These are phyloP conservation scores for Leptopilina clavipes DNA, from an alignment of 1,140 invertebrate genomes.

Conservation along the genomic window DNA sequence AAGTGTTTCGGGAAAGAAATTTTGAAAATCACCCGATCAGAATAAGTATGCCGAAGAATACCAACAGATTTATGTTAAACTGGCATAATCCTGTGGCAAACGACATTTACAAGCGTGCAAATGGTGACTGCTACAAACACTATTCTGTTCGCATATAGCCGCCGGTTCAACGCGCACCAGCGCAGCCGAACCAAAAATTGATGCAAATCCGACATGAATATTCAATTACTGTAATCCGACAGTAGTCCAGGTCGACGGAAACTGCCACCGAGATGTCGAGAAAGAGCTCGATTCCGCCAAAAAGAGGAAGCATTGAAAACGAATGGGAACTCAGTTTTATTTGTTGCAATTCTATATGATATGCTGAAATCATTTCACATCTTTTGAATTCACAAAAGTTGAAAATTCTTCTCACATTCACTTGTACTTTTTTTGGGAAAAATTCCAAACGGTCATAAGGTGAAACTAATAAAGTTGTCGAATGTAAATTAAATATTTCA, in stretches of 20 bases:
- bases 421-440: too few species aligned
- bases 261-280: constrained; percentile 54
- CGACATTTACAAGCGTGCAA: constrained; percentile 54
- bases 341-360: neutral
- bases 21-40: constrained; percentile 31
- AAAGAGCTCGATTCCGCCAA: constrained; percentile 47
- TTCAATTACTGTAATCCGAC: constrained; percentile 67
- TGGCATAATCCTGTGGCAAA: constrained; percentile 52
- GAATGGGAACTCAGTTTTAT: constrained; percentile 8
- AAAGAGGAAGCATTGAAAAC: neutral
- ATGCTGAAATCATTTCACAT: neutral
- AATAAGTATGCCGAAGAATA: constrained; percentile 41
- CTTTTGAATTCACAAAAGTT: neutral
- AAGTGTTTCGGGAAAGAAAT: neutral
- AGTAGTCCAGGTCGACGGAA: constrained; percentile 48
- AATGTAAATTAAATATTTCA: neutral
- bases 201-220: constrained; percentile 69
- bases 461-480: neutral
- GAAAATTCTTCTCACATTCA: neutral
- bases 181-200: constrained; percentile 60
- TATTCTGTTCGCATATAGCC: constrained; percentile 44
- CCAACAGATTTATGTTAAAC: constrained; percentile 58
- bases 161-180: constrained; percentile 45
- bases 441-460: neutral
- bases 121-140: constrained; percentile 55